A percentile compares a stretch with the other conserved stretches of the same genome.
These are phyloP conservation scores for Aricia artaxerxes DNA, from an alignment of 2,888 invertebrate genomes.

Conservation along the genomic window DNA sequence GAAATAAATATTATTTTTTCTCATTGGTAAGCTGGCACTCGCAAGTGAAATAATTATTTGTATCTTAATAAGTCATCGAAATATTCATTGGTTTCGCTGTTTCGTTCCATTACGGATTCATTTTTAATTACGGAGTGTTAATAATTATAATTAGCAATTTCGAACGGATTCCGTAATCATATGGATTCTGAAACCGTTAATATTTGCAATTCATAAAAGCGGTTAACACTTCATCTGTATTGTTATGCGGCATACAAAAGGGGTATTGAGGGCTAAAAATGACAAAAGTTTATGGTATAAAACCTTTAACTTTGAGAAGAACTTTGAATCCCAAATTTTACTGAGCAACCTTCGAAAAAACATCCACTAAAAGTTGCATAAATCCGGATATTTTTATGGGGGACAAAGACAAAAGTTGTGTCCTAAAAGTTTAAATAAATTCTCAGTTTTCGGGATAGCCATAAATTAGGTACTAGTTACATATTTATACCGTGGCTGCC, in stretches of 20 bases:
- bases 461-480: conserved; percentile 8
- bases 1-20: not conserved
- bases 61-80: conserved; percentile 12
- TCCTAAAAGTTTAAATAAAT: conserved; percentile 6
- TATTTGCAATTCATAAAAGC: not conserved
- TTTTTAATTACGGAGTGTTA: conserved; percentile 17
- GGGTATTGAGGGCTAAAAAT: not conserved
- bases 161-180: not conserved
- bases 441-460: conserved; percentile 6
- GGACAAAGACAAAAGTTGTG: conserved; percentile 9
- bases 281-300: not conserved
- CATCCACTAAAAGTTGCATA: not conserved
- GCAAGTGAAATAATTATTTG: not conserved
- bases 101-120: conserved; percentile 15
- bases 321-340: not conserved
- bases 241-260: not conserved
- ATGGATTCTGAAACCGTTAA: not conserved
- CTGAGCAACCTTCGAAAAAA: not conserved
- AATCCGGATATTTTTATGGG: not conserved
- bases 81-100: conserved; percentile 17
- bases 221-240: not conserved
- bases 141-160: conserved; percentile 23
- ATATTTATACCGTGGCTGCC: conserved; percentile 18
- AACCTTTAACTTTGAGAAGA: too few relatives aligned
- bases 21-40: not conserved